These are phyloP conservation scores for Morbakka virulenta DNA, from an alignment of 30 jellyfish, hydroid and myxozoan species.

Conservation along the genomic window DNA sequence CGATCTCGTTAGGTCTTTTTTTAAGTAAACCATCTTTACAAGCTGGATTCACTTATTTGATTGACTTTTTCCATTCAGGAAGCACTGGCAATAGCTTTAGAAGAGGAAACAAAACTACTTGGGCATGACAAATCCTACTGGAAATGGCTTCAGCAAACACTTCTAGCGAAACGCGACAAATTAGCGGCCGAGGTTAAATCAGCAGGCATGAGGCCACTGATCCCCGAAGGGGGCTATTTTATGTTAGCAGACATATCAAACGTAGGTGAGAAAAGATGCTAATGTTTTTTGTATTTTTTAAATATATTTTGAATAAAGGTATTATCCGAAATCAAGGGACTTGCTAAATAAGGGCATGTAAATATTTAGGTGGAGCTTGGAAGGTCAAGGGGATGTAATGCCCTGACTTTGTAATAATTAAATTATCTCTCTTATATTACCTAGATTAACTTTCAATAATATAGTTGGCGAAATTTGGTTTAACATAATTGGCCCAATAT, in stretches of 20 bases:
- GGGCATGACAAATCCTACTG: constrained; percentile 86
- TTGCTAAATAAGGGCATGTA: no score
- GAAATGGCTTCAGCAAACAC: constrained; percentile 64
- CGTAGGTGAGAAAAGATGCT: constrained; percentile 62
- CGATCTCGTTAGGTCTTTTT: not conserved
- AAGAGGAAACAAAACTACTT: constrained; percentile 50
- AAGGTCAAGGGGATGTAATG: no score
- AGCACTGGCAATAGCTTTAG: constrained; percentile 83
- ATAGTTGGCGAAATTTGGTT: no score
- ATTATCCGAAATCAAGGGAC: no score
- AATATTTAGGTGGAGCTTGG: no score
- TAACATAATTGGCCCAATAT: no score
- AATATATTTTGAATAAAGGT: no score
- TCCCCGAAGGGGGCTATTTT: constrained; percentile 97
- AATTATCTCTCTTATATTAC: no score
- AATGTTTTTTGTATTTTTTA: not conserved
- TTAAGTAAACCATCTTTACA: no score
- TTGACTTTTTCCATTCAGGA: constrained; percentile 35
- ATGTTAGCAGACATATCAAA: constrained; percentile 84
- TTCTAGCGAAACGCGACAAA: constrained; percentile 67
- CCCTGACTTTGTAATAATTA: no score
- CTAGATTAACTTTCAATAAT: no score
- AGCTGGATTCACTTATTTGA: no score
- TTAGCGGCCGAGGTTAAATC: constrained; percentile 55
- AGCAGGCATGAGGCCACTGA: constrained; percentile 83